Percentiles rank a stretch among this genome's conserved stretches.
These are phyloP conservation scores for Beroe ovata DNA, from an alignment of 37 sponge, comb jelly and placozoan species.

Conservation along the genomic window DNA sequence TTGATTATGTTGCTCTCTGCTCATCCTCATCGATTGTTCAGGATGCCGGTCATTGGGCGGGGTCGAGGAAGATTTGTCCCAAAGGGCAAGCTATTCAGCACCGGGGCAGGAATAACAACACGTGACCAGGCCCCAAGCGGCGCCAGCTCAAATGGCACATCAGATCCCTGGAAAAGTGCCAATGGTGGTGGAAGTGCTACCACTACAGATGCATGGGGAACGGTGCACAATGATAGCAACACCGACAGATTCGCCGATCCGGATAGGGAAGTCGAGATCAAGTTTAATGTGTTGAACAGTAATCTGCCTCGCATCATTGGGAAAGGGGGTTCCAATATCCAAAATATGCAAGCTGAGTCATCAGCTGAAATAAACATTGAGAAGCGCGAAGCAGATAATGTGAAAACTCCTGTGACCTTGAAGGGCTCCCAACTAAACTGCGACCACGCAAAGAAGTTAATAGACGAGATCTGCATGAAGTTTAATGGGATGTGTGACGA, in stretches of 20 bases:
- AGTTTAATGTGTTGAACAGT: conserved; percentile 19
- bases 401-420: conserved; percentile 4
- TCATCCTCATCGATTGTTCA: too few relatives aligned
- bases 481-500: conserved; percentile 25
- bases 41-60: conserved; percentile 51
- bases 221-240: conserved; percentile 27
- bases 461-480: conserved; percentile 54
- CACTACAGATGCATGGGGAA: conserved; percentile 45
- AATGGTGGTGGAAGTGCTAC: background rate
- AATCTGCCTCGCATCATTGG: conserved; percentile 35
- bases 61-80: conserved; percentile 45
- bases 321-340: conserved; percentile 23
- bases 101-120: background rate
- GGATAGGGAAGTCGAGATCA: conserved; percentile 34
- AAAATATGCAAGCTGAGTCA: background rate
- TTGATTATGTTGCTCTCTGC: too few relatives aligned
- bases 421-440: conserved; percentile 48
- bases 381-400: conserved; percentile 39
- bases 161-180: background rate
- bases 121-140: background rate
- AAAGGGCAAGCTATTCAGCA: background rate
- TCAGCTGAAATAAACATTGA: conserved; percentile 14
- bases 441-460: conserved; percentile 40
- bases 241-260: conserved; percentile 62
- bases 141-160: background rate